Evolutionary conservation across 2,888 invertebrate genomes (phyloP), one percentile per base, ranked within the genome.

Genomic region (Eupeodes latifasciatus): DNA sequence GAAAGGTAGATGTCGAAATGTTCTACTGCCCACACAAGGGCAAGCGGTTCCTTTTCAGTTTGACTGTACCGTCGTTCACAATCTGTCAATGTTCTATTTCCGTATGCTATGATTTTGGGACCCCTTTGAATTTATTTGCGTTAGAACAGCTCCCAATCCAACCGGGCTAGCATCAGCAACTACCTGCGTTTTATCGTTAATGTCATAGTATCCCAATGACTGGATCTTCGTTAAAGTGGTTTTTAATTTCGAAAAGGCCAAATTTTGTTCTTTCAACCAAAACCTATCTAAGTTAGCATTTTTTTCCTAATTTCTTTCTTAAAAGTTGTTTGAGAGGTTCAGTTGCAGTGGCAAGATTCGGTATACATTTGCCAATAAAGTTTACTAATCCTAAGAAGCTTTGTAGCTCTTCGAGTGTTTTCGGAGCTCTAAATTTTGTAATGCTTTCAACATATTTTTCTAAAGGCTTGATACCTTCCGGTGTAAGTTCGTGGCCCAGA

Each of bases 101-200:
- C 79, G 91, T 91, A 88, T 7, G 92, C 64, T 91, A 91, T 47
- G 12, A 77, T 62, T 55, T 44, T 77, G 0, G 53, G 76, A 36
- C n/a, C 62, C 36, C 9, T 64, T 64, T 4, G 55, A 53, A 11
- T 77, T 66, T 4, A 64, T 49, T 59, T 64, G 51, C 36, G 11
- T 64, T 51, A 76, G 53, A 2, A 74, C 91, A 6, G 89, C 91
- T 1, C 92, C 92, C 11, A 92, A 59, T 1, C 90, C 92, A 1
- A 92, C 91, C 0, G 92, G 91, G 40, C 91, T 92, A 16, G 92
- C 92, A 80, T 93, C 92, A 2, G 91, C 91, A n/a, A 91, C 81
- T 0, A 93, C 90, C 59, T 91, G 90, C 12, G 92, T 92, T 44
- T 77, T 86, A 7, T 90, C 90, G 0, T 90, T 61, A 34, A 86